Evolutionary conservation across 2,113 vertebrate species (phyloP), one percentile per base, ranked within the genome.

Genomic region (Kryptolebias marmoratus): DNA sequence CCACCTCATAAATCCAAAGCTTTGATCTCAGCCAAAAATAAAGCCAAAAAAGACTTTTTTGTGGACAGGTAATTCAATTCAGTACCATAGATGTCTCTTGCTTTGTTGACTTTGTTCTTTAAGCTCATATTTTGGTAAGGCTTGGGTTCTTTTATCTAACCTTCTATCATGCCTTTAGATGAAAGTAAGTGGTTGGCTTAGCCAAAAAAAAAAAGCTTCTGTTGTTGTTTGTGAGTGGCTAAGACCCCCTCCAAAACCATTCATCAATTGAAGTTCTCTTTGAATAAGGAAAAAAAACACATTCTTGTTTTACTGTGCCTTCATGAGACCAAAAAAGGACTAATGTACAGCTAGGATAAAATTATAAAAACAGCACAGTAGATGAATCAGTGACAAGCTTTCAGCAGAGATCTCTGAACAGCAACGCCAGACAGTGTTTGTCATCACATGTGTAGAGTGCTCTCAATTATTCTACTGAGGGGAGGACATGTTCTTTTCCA

Each of bases 11-110:
- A 86, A 90, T 87, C 80, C 77, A 81, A 75, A 47, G 85, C 91
- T 95, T 94, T 95, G 87, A 95, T 93, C 89, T 93, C 71, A 62
- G 75, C 83, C 91, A 79, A 93, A 94, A 93, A 91, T 82, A 85
- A 84, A 82, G 63, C 83, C 83, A 87, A 92, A 93, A 36, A 27
- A 79, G 42, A 84, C 50, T 83, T 84, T 84, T 87, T 87, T 81
- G 27, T 42, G 50, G 53, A 8, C 9, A 18, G 48, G 48, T 15
- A 79, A 88, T 89, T 90, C 79, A 90, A 92, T 90, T 91, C 86
- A 89, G 65, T 89, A 91, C 92, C 92, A 94, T 80, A 94, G 94
- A 95, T 93, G 91, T 93, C 84, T 87, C 85, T 85, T 87, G 79
- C 84, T 83, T 75, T 82, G 82, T 89, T 84, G 84, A 91, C 94